Evolutionary conservation across 2,797 vertebrate species (phyloP).

Genomic region (Bradypus variegatus): DNA sequence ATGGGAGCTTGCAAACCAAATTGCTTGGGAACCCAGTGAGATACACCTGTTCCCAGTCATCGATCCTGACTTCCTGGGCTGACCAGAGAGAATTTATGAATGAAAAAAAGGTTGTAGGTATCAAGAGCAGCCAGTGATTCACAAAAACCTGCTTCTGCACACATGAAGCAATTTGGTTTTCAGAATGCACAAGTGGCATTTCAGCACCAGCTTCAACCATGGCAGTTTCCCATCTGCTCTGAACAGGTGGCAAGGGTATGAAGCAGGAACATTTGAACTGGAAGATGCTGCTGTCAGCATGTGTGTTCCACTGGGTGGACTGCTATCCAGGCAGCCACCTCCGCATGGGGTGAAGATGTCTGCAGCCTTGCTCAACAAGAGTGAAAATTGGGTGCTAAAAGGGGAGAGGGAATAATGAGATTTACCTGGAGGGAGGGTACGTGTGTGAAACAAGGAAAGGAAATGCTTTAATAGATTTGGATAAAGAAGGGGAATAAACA

Average conservation of each 20-base stretch:
- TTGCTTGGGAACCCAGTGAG: background rate
- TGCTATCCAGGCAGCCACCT: conserved; percentile 30
- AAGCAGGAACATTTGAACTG: conserved; percentile 44
- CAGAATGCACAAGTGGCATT: conserved; percentile 51
- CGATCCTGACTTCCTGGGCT: background rate
- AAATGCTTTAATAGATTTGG: conserved; percentile 56
- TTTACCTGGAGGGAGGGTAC: conserved; percentile 86
- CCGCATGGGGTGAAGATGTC: background rate
- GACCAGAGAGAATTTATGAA: conserved; percentile 65
- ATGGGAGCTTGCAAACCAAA: background rate
- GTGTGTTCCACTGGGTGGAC: conserved; percentile 42
- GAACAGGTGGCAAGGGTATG: conserved; percentile 69
- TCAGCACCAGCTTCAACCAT: conserved; percentile 50
- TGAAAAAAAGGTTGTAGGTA: conserved; percentile 56
- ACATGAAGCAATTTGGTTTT: conserved; percentile 60
- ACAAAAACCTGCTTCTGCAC: conserved; percentile 47
- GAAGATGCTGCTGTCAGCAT: conserved; percentile 67
- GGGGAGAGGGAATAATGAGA: background rate
- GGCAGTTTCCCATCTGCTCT: conserved; percentile 69
- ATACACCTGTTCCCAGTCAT: background rate
- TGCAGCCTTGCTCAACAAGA: background rate
- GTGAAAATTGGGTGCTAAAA: background rate
- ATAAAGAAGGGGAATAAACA: conserved; percentile 48
- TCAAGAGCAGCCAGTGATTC: conserved; percentile 58
- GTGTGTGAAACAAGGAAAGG: conserved; percentile 75